Evolutionary conservation across 2,797 vertebrate genomes (phyloP).

Genomic region (Lates japonicus): DNA sequence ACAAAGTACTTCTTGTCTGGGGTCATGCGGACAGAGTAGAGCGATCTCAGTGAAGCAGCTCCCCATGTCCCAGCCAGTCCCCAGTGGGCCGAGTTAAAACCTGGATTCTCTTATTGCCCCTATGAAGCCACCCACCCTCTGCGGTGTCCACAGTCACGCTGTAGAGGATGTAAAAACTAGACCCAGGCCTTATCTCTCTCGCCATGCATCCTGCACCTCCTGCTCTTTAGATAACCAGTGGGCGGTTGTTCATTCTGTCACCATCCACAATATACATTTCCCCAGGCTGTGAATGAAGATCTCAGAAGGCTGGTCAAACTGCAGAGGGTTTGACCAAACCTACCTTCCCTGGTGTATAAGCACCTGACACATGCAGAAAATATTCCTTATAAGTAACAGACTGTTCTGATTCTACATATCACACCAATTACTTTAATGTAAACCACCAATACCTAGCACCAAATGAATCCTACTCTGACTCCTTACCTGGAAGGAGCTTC

Average conservation of each 20-base stretch:
- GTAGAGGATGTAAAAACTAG: slow-evolving; percentile 96
- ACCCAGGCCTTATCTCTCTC: slow-evolving; percentile 87
- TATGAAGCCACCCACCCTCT: slow-evolving; percentile 95
- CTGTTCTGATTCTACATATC: neutral
- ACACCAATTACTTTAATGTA: neutral
- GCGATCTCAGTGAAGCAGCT: slow-evolving; percentile 93
- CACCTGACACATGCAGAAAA: slow-evolving; percentile 77
- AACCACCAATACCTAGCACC: neutral
- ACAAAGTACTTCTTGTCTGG: slow-evolving; percentile 89
- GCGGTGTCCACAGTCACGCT: slow-evolving; percentile 91
- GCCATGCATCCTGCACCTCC: slow-evolving; percentile 90
- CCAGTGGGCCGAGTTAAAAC: slow-evolving; percentile 95
- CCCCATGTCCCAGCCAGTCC: slow-evolving; percentile 95
- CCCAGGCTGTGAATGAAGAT: slow-evolving; percentile 90
- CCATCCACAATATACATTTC: slow-evolving; percentile 96
- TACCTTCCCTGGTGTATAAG: slow-evolving; percentile 90
- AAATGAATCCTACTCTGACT: neutral
- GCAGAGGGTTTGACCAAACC: slow-evolving; percentile 91
- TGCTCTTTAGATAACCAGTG: slow-evolving; percentile 91
- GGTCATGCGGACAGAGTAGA: slow-evolving; percentile 93
- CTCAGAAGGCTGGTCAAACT: slow-evolving; percentile 96
- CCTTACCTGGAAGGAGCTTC: slow-evolving; percentile 88
- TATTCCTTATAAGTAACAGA: neutral
- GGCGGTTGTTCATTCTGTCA: slow-evolving; percentile 95
- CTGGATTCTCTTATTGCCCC: slow-evolving; percentile 95